Evolutionary conservation across 2,888 invertebrate species (phyloP).

Genomic region (Panzeria rudis): DNA sequence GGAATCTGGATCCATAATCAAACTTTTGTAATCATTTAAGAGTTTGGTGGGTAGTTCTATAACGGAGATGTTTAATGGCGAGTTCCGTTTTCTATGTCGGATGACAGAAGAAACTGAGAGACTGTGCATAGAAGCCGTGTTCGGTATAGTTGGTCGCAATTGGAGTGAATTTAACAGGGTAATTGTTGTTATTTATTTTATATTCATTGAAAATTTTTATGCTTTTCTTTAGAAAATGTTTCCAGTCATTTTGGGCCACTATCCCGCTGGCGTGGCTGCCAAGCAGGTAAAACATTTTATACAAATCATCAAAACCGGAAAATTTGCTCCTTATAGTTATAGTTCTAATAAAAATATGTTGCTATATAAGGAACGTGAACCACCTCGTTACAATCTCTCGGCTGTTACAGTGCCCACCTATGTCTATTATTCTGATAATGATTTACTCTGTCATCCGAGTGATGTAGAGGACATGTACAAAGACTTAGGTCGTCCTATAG

Average conservation of each 20-base stretch:
- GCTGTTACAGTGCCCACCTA: conserved; percentile 85
- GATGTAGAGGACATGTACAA: conserved; percentile 81
- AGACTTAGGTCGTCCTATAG: conserved; percentile 81
- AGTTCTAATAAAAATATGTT: conserved; percentile 84
- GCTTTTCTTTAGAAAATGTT: conserved; percentile 84
- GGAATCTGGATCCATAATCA: not conserved
- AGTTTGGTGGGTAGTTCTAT: conserved; percentile 81
- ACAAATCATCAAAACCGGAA: conserved; percentile 84
- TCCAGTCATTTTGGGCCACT: conserved; percentile 87
- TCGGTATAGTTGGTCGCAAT: conserved; percentile 81
- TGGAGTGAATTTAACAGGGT: conserved; percentile 82
- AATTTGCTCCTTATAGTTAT: conserved; percentile 85
- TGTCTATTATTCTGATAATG: conserved; percentile 85
- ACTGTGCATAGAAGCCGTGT: conserved; percentile 82
- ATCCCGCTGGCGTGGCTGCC: conserved; percentile 87
- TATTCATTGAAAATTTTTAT: not conserved
- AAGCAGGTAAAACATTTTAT: conserved; percentile 86
- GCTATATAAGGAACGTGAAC: conserved; percentile 84
- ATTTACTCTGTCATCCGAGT: conserved; percentile 85
- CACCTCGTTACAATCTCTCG: conserved; percentile 85
- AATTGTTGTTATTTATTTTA: conserved; percentile 10
- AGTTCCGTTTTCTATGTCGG: conserved; percentile 81
- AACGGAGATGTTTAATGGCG: conserved; percentile 81
- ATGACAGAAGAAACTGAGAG: conserved; percentile 82
- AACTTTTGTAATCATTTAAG: conserved; percentile 70